Conservation (phyloP, 2,797 vertebrate genomes). For the Chiroxiphia lanceolata region DNA sequence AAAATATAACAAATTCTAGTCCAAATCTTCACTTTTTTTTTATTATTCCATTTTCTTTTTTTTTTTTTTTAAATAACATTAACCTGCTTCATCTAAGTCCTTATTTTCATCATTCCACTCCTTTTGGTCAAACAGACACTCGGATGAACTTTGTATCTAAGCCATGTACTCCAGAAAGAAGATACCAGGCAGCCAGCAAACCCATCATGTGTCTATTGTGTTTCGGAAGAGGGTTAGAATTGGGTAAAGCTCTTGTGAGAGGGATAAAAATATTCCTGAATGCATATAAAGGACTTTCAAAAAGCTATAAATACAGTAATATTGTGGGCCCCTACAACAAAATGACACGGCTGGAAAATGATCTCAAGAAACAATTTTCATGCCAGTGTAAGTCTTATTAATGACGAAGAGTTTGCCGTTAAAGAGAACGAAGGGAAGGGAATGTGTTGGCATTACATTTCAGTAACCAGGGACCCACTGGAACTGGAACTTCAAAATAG, state of each 20-base stretch:
- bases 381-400: slow-evolving; percentile 28
- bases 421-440: neutral
- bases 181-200: neutral
- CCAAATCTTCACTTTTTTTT: neutral
- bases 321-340: neutral
- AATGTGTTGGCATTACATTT: neutral
- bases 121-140: neutral
- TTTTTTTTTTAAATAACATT: neutral
- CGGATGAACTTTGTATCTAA: neutral
- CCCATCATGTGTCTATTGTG: neutral
- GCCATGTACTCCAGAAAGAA: neutral
- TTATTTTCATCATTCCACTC: neutral
- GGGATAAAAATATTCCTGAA: slow-evolving; percentile 8
- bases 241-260: slow-evolving; percentile 16
- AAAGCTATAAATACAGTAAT: slow-evolving; percentile 38
- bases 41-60: neutral
- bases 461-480: slow-evolving; percentile 22
- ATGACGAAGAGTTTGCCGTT: neutral
- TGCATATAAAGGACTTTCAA: slow-evolving; percentile 19
- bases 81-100: neutral
- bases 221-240: neutral
- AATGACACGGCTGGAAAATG: slow-evolving; percentile 21
- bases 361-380: slow-evolving; percentile 40
- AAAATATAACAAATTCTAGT: neutral
- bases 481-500: slow-evolving; percentile 62